phyloP scores from a whole-genome alignment of 2,113 vertebrate genomes.

The Melozone crissalis region DNA sequence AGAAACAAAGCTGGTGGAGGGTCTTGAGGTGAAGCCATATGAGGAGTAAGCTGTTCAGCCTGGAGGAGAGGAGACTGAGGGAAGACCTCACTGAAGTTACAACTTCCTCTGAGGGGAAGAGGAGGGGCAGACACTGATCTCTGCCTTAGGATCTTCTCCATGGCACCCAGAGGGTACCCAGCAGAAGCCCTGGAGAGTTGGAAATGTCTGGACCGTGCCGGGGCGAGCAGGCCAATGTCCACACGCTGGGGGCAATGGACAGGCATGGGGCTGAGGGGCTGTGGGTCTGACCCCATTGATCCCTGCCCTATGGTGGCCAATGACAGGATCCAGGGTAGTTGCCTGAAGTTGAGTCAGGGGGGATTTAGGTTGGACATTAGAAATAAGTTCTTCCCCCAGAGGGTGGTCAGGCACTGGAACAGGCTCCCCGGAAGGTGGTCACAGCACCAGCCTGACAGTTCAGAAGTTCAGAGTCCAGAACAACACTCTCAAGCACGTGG shows the following conservation, averaged over 20 bases:
- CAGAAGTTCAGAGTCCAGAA: background rate
- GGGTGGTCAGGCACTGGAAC: background rate
- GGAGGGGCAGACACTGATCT: background rate
- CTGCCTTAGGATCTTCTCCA: background rate
- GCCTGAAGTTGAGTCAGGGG: background rate
- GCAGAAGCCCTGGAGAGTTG: background rate
- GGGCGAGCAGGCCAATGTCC: rapidly evolving
- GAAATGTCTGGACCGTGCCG: rapidly evolving
- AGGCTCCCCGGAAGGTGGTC: background rate
- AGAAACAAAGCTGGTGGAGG: background rate
- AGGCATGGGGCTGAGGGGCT: background rate
- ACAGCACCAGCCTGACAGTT: background rate
- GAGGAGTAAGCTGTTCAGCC: background rate
- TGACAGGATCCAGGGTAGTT: background rate
- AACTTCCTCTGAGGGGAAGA: rapidly evolving
- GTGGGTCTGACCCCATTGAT: background rate
- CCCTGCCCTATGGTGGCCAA: background rate
- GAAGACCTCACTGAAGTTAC: background rate
- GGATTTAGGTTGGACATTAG: background rate
- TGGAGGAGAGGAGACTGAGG: background rate
- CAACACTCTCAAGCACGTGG: rapidly evolving
- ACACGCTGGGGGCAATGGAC: rapidly evolving
- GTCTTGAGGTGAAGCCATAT: background rate
- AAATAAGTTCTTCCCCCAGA: background rate
- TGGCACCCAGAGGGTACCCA: background rate